Base-by-base conservation (phyloP, 2,888 invertebrate genomes). In the Amphiduros pacificus region DNA sequence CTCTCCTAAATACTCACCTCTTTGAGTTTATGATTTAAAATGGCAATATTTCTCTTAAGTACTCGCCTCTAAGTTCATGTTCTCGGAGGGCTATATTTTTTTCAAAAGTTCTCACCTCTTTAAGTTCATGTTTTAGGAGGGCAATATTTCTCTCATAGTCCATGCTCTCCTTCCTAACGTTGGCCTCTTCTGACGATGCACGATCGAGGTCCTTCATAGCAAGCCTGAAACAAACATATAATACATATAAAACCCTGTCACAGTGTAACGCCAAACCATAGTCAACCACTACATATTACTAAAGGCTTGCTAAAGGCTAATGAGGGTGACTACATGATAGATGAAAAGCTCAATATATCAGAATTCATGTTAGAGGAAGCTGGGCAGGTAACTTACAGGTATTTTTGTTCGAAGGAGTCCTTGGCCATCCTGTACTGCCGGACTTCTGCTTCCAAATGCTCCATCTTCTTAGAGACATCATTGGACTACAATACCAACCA, bases 91-190 rank as follows among this genome's bases (percentile, higher is more conserved):
- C n/a, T n/a, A n/a, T n/a, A n/a, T n/a, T n/a, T n/a, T n/a, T n/a
- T n/a, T n/a, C n/a, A n/a, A n/a, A 22, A 24, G 11, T 5, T 20
- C 54, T 50, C 26, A 80, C 81, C 76, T 96, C 95, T 81, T 93
- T 94, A 67, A 92, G 87, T 78, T 91, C 93, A 82, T 95, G 94
- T 78, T 90, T 89, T 1, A 93, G 85, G 67, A 94, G 85, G 2
- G 94, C 92, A 73, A 94, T 82, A 75, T 90, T 91, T 80, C 93
- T 92, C 81, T 97, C 95, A 62, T 92, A 88, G 66, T 91, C 90
- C 31, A 89, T 88, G 65, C 90, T 87, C 74, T 94, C 90, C 75
- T 91, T 89, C 73, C 91, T 70, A 32, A 78, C 88, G 73, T 91
- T 84, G 74, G 91, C 89, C 58, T 87, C 86, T 83, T 96, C 95